phyloP scores from a whole-genome alignment of 2,888 invertebrate species.

The Gryllus longicercus region DNA sequence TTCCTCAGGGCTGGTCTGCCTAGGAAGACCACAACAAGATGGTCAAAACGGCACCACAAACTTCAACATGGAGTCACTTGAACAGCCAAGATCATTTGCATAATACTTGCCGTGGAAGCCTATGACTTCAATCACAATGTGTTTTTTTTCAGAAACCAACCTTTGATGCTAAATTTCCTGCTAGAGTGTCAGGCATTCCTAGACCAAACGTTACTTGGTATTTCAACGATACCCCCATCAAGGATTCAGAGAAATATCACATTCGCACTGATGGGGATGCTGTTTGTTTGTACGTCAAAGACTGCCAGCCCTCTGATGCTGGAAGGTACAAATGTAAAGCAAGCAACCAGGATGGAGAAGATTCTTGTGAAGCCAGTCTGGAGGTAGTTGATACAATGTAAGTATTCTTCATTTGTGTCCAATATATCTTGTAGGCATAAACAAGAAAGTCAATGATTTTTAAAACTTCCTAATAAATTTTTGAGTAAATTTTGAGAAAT shows the following conservation, averaged over 20 bases:
- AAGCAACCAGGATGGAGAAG: conserved; percentile 75
- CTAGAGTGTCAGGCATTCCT: conserved; percentile 75
- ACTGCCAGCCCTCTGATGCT: conserved; percentile 64
- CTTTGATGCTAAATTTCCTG: conserved; percentile 78
- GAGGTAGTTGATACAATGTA: conserved; percentile 81
- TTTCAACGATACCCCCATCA: conserved; percentile 72
- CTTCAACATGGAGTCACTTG: no score
- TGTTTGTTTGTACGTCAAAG: conserved; percentile 69
- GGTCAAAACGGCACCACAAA: no score
- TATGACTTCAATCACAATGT: no score
- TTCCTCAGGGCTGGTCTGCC: no score
- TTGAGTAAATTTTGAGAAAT: no score
- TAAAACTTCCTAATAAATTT: no score
- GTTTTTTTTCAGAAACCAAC: conserved; percentile 58
- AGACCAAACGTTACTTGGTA: conserved; percentile 84
- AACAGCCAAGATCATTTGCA: no score
- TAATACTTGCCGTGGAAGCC: no score
- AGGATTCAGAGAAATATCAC: conserved; percentile 67
- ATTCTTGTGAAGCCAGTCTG: conserved; percentile 67
- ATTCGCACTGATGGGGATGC: conserved; percentile 76
- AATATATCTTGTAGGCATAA: neutral
- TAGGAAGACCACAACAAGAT: no score
- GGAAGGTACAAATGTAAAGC: conserved; percentile 77
- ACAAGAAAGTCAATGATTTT: no score
- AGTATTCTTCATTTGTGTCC: conserved; percentile 44